Conservation (phyloP, 1,140 invertebrate species). For the Samia ricini region DNA sequence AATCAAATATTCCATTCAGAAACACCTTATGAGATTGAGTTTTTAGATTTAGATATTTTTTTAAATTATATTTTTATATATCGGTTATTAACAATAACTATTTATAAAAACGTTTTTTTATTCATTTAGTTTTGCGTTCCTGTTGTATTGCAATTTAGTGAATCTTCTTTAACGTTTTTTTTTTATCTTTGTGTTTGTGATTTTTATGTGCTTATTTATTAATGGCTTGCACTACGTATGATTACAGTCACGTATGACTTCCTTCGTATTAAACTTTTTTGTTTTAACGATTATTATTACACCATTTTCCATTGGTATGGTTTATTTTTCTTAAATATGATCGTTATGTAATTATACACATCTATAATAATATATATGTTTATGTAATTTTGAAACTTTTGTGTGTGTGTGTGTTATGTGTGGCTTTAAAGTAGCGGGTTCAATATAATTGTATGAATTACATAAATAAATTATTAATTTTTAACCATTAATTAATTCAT, state of each 20-base stretch:
- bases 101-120: not conserved
- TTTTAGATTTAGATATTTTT: no score
- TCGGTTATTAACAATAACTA: not conserved
- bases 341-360: not conserved
- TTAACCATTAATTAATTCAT: not conserved
- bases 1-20: slow-evolving; percentile 31
- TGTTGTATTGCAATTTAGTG: not conserved
- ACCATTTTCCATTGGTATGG: not conserved
- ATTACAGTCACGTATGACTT: not conserved
- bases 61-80: no score
- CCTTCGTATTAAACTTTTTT: not conserved
- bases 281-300: not conserved
- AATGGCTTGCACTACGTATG: not conserved
- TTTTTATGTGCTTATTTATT: not conserved
- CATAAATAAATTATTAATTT: not conserved
- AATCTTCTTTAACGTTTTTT: not conserved
- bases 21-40: slow-evolving; percentile 30
- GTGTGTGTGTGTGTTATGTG: not conserved
- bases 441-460: not conserved
- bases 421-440: not conserved
- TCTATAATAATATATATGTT: not conserved
- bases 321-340: not conserved
- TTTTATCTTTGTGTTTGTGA: not conserved
- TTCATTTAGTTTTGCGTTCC: not conserved
- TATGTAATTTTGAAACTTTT: not conserved